Percentiles rank a stretch among this genome's conserved stretches.
phyloP scores from a whole-genome alignment of 2,113 vertebrate species.

The Hyperoodon ampullatus region DNA sequence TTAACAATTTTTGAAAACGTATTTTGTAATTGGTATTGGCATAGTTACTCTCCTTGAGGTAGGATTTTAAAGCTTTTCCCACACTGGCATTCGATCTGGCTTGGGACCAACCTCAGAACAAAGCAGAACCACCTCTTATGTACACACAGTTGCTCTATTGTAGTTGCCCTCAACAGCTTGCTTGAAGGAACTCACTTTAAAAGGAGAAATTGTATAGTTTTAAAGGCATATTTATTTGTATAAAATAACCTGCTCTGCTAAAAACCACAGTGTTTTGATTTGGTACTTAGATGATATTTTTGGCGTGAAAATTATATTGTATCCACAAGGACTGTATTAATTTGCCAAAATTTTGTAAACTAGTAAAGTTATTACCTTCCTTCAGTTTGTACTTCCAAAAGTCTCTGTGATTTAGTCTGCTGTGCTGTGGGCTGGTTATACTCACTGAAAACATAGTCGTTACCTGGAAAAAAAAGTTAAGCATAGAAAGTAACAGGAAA shows the following conservation, averaged over 20 bases:
- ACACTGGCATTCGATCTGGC: conserved; percentile 61
- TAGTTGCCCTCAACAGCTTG: conserved; percentile 49
- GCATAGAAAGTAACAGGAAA: background rate
- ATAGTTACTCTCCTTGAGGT: conserved; percentile 54
- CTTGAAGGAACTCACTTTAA: background rate
- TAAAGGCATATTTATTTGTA: conserved; percentile 62
- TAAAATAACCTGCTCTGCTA: conserved; percentile 63
- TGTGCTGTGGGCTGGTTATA: background rate
- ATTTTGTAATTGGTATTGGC: conserved; percentile 37
- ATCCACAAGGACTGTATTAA: background rate
- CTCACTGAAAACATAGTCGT: background rate
- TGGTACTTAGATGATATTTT: conserved; percentile 65
- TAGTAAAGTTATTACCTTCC: background rate
- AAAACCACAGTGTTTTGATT: conserved; percentile 41
- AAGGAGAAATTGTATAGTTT: background rate
- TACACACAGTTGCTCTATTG: conserved; percentile 38
- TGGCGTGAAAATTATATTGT: background rate
- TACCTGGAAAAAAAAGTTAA: background rate
- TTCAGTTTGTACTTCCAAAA: background rate
- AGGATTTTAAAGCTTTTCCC: conserved; percentile 67
- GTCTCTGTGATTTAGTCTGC: background rate
- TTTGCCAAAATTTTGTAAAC: background rate
- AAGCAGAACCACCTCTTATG: conserved; percentile 70
- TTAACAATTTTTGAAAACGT: conserved; percentile 49
- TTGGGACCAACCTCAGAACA: conserved; percentile 79